Evolutionary conservation across 2,888 invertebrate genomes (phyloP), one percentile per base, ranked within the genome.

Genomic region (Eurytoma adleriae): DNA sequence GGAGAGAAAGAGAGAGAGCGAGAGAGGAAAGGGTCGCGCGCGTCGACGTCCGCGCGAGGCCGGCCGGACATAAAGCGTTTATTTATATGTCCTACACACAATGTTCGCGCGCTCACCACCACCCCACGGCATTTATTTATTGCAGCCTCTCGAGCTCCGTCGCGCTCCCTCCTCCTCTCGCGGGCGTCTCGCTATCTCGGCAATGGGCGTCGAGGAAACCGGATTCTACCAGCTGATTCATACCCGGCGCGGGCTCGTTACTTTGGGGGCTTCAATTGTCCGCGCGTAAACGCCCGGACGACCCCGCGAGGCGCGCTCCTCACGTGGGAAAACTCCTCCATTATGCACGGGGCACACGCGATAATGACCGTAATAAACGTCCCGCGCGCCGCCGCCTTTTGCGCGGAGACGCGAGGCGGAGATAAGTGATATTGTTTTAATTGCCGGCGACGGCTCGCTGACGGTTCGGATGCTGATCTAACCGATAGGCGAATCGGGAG

Each of bases 31-130:
- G 40, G 40, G 40, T 48, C 73, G 78, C 52, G 71, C 66, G 59
- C 76, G 59, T 69, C 68, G 68, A 70, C 74, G 54, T 64, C 68
- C 68, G 76, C 74, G 40, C 59, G 27, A 27, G 27, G 24, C 70
- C 61, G 40, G 85, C 85, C 84, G 85, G 86, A 85, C 88, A 89
- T 90, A 90, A 90, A 90, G 87, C 90, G 89, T 90, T 90, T 90
- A 90, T 90, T 90, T 90, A 90, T 90, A 90, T 88, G 90, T 89
- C 87, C 89, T 86, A 87, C 86, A 80, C 69, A 85, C 86, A 88
- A 88, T 88, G 87, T 87, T 88, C 85, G 84, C 83, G 84, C 82
- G 84, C 84, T 84, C 75, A 76, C 70, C 76, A 72, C 72, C 62
- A 76, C 85, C 68, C 71, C 86, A 84, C 83, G 84, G 85, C 85